These are phyloP conservation scores for Nymphalis urticae DNA, from an alignment of 2,888 invertebrate species.

Conservation along the genomic window DNA sequence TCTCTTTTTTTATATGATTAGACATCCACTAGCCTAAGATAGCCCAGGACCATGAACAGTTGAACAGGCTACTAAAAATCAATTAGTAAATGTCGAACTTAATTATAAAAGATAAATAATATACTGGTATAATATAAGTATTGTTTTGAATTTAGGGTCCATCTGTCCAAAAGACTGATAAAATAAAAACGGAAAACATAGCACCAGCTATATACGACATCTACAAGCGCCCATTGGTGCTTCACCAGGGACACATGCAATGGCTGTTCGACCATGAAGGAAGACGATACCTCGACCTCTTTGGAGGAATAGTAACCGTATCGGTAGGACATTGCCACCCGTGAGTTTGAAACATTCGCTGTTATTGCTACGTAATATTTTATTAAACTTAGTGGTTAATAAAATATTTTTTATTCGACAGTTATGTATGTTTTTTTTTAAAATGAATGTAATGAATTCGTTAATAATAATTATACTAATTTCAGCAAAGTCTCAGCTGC, in stretches of 20 bases:
- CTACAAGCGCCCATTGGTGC: conserved; percentile 91
- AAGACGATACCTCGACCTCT: conserved; percentile 94
- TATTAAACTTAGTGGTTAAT: neutral
- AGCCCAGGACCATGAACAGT: too few species aligned
- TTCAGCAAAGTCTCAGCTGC: conserved; percentile 91
- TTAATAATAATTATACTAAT: neutral
- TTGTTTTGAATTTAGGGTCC: conserved; percentile 77
- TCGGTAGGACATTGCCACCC: conserved; percentile 99
- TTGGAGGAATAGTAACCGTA: conserved; percentile 98
- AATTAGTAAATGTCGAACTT: too few species aligned
- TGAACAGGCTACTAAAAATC: too few species aligned
- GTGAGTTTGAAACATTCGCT: conserved; percentile 79
- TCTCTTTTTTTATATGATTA: too few species aligned
- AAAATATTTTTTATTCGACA: too few species aligned
- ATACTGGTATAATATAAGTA: too few species aligned
- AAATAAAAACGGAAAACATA: conserved; percentile 83
- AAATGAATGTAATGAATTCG: too few species aligned
- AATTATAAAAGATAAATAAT: too few species aligned
- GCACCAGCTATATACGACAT: conserved; percentile 87
- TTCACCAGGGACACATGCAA: conserved; percentile 94
- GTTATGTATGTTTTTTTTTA: too few species aligned
- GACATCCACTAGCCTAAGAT: too few species aligned
- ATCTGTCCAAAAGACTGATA: conserved; percentile 80
- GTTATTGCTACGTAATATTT: conserved; percentile 71
- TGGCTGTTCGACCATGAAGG: conserved; percentile 95